Percentiles rank a stretch among this genome's conserved stretches.
Evolutionary conservation across 2,888 invertebrate genomes (phyloP).

Genomic region (Melitaea athalia): DNA sequence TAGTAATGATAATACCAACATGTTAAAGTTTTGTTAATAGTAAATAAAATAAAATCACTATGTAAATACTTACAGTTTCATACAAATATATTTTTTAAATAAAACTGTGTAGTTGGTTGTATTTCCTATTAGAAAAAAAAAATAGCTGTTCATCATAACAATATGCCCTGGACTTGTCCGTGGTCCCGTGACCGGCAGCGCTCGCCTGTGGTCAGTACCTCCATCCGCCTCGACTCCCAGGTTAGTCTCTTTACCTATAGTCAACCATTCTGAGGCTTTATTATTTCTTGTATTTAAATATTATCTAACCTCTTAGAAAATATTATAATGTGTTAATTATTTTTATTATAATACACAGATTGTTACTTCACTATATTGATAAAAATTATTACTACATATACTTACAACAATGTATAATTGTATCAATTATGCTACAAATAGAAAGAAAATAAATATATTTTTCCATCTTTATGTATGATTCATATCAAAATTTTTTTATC

Average conservation of each 20-base stretch:
- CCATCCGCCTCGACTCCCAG: conserved; percentile 63
- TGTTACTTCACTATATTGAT: too few species aligned
- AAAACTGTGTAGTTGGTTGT: background rate
- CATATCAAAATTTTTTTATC: too few species aligned
- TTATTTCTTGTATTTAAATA: too few species aligned
- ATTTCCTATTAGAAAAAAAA: background rate
- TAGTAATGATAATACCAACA: conserved; percentile 2
- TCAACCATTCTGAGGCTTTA: conserved; percentile 34
- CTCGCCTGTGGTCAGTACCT: conserved; percentile 62
- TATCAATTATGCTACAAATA: too few species aligned
- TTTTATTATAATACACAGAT: too few species aligned
- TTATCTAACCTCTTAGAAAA: too few species aligned
- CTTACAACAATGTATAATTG: too few species aligned
- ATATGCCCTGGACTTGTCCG: conserved; percentile 76
- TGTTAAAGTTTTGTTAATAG: background rate
- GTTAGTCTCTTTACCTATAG: conserved; percentile 59
- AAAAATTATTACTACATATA: too few species aligned
- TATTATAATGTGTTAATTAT: too few species aligned
- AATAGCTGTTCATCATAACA: conserved; percentile 38
- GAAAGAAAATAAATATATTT: too few species aligned
- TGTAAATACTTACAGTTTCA: background rate
- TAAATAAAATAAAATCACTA: conserved; percentile 1
- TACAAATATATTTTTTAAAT: background rate
- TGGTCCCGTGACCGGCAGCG: conserved; percentile 72
- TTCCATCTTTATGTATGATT: too few species aligned